Evolutionary conservation across 2,888 invertebrate genomes (phyloP).

Genomic region (Agrilus mali): DNA sequence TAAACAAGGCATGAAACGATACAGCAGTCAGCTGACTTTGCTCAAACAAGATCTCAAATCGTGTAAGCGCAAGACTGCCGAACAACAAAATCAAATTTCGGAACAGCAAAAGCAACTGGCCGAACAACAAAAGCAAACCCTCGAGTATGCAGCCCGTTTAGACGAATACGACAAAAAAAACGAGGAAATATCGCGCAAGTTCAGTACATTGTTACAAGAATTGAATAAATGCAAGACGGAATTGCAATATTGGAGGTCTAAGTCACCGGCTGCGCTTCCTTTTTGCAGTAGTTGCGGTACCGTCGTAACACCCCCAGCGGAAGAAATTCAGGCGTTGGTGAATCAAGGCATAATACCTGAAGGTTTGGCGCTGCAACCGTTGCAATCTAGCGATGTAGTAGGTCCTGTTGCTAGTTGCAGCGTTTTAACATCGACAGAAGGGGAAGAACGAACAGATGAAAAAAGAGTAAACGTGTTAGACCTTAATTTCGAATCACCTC

Average conservation of each 20-base stretch:
- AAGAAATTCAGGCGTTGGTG: conserved; percentile 47
- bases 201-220: conserved; percentile 77
- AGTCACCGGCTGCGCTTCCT: conserved; percentile 62
- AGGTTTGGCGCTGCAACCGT: conserved; percentile 30
- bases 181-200: conserved; percentile 79
- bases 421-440: conserved; percentile 8
- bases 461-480: conserved; percentile 8
- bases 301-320: conserved; percentile 41
- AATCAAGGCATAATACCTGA: conserved; percentile 47
- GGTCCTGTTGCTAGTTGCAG: conserved; percentile 30
- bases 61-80: conserved; percentile 70
- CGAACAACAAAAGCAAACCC: conserved; percentile 61
- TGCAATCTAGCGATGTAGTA: conserved; percentile 27
- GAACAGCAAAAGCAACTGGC: conserved; percentile 62
- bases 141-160: conserved; percentile 71
- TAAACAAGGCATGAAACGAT: conserved; percentile 80
- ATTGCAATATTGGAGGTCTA: conserved; percentile 82
- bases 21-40: conserved; percentile 69
- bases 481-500: conserved; percentile 2
- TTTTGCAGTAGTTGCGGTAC: conserved; percentile 65
- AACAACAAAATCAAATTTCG: conserved; percentile 74
- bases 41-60: conserved; percentile 66
- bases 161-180: conserved; percentile 86
- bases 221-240: conserved; percentile 87
- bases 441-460: conserved; percentile 2